Evolutionary conservation across 2,113 vertebrate species (phyloP), one percentile per base, ranked within the genome.

Genomic region (Sinocyclocheilus maitianheensis): DNA sequence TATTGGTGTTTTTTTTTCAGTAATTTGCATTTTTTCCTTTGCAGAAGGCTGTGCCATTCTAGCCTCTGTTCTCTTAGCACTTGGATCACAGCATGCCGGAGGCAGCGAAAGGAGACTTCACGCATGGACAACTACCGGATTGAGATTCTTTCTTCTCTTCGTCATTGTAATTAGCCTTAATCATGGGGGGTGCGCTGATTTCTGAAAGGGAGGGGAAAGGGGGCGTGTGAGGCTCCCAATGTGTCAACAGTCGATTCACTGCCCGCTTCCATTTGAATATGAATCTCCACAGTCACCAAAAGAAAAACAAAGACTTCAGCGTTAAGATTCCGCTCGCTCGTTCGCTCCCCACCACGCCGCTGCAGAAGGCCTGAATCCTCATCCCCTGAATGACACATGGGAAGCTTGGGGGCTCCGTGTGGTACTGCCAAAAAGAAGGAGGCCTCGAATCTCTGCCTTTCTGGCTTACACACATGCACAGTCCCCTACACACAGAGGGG

Each of bases 161-260:
- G 91, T 96, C 95, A 96, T 94, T 96, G 95, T 96, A 96, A 96
- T 96, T 96, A 96, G 95, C 95, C 93, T 92, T 96, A 95, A 96
- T 96, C 95, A 94, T 92, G 92, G 94, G 93, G 94, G 94, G 92
- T 92, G 95, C 95, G 94, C 94, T 90, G 94, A 91, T 94, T 86
- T 77, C 62, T 46, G 93, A 80, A 48, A 13, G 30, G 62, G 82
- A 43, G 60, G 83, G 48, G 34, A 18, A 37, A 81, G 24, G 16
- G 84, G 30, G 24, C 43, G 67, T 75, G 43, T 81, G 77, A 22
- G 37, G 63, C 77, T 96, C 95, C 95, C 95, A 97, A 95, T 95
- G 96, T 95, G 94, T 91, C 88, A 93, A 94, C 91, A 88, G 89
- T 94, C 93, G 93, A 95, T 97, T 97, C 96, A 96, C 94, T 93